Conservation (phyloP, 2,113 vertebrate genomes). For the Hiodon tergisus region DNA sequence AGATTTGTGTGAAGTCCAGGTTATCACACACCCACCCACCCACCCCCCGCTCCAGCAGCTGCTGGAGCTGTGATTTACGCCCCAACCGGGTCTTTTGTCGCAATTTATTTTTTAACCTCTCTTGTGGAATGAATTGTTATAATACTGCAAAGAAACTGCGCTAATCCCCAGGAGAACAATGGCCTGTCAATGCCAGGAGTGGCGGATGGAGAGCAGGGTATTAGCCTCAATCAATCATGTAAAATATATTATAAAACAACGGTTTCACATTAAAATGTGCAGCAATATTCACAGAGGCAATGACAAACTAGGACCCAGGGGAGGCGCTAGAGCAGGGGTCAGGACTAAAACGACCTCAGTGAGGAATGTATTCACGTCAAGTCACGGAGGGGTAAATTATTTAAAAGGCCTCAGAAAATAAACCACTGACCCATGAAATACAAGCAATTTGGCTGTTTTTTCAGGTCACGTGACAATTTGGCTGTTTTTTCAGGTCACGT, state of each 20-base stretch:
- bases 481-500: constrained; percentile 62
- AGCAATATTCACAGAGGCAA: constrained; percentile 5
- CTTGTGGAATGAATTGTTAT: neutral
- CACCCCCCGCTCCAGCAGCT: neutral
- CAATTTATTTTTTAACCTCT: neutral
- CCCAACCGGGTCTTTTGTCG: neutral
- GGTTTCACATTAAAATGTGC: constrained; percentile 11
- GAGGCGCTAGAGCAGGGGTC: neutral
- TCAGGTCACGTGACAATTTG: constrained; percentile 61
- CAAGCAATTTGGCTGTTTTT: constrained; percentile 61
- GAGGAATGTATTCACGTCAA: constrained; percentile 10
- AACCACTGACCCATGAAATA: constrained; percentile 65
- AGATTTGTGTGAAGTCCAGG: neutral
- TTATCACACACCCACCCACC: neutral
- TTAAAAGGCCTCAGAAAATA: constrained; percentile 28
- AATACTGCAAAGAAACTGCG: constrained; percentile 10
- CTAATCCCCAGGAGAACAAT: constrained; percentile 17
- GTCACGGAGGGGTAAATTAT: constrained; percentile 23
- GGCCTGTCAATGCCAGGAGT: neutral
- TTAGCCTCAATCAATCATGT: constrained; percentile 20
- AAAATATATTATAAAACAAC: constrained; percentile 22
- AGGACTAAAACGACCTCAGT: neutral
- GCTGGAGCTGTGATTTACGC: neutral
- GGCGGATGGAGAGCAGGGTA: neutral
- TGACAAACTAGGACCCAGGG: constrained; percentile 1